A percentile compares a stretch with the other conserved stretches of the same genome.
These are phyloP conservation scores for Philaethria dido DNA, from an alignment of 2,888 invertebrate genomes.

Conservation along the genomic window DNA sequence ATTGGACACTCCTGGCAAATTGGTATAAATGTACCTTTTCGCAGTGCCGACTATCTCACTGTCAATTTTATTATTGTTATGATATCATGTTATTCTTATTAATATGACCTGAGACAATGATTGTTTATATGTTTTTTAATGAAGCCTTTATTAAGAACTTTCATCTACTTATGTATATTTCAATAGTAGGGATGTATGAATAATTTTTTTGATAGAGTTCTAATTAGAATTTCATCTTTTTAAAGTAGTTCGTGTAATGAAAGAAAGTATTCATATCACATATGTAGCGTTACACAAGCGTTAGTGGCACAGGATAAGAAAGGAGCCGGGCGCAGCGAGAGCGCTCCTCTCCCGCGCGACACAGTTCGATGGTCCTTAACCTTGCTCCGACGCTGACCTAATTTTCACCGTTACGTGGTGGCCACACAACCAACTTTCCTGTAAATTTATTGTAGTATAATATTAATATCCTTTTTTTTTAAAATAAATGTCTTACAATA, in stretches of 20 bases:
- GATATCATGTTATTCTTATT: too few relatives aligned
- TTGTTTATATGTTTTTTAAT: too few relatives aligned
- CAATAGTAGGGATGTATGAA: too few relatives aligned
- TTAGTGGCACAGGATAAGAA: conserved; percentile 9
- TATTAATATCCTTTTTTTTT: background rate
- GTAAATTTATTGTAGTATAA: background rate
- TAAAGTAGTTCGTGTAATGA: background rate
- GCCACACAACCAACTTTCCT: conserved; percentile 39
- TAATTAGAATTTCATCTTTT: background rate
- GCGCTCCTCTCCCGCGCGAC: conserved; percentile 22
- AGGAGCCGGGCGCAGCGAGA: conserved; percentile 15
- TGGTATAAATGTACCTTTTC: conserved; percentile 31
- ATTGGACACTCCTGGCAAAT: conserved; percentile 30
- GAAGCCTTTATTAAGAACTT: too few relatives aligned
- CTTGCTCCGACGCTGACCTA: conserved; percentile 51
- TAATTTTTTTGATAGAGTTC: background rate
- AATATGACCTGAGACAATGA: too few relatives aligned
- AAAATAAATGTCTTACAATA: too few relatives aligned
- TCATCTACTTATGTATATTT: too few relatives aligned
- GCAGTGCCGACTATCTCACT: too few relatives aligned
- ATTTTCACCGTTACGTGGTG: conserved; percentile 39
- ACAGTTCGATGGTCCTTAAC: conserved; percentile 48
- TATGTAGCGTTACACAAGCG: too few relatives aligned
- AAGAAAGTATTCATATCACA: background rate
- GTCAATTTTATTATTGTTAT: background rate